A percentile compares a stretch with the other conserved stretches of the same genome.
These are phyloP conservation scores for Netelia virgata DNA, from an alignment of 2,888 invertebrate genomes.

Conservation along the genomic window DNA sequence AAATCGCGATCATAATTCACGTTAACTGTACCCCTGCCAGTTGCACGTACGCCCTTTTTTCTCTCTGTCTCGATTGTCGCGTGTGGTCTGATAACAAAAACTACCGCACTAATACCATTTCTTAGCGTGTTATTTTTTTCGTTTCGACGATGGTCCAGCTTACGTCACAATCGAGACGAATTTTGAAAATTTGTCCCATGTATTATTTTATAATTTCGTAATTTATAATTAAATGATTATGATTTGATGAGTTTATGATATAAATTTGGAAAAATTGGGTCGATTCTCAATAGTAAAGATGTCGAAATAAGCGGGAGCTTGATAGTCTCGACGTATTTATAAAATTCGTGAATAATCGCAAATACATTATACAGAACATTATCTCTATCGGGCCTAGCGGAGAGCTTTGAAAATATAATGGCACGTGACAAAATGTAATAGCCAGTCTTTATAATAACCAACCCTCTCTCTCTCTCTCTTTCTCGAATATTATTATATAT, in stretches of 20 bases:
- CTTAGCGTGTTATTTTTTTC: background rate
- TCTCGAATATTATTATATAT: slow-evolving; percentile 58
- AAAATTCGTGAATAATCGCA: slow-evolving; percentile 23
- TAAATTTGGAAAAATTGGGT: background rate
- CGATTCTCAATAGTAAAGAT: background rate
- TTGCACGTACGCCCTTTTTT: slow-evolving; percentile 75
- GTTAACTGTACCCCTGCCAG: slow-evolving; percentile 76
- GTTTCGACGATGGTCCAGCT: slow-evolving; percentile 3
- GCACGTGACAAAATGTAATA: slow-evolving; percentile 75
- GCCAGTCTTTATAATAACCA: slow-evolving; percentile 63
- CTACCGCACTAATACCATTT: slow-evolving; percentile 31
- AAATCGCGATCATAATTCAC: slow-evolving; percentile 81
- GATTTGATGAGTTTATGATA: background rate
- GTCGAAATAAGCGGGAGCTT: background rate
- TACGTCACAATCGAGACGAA: slow-evolving; percentile 1
- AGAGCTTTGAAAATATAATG: slow-evolving; percentile 62
- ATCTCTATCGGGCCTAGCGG: slow-evolving; percentile 7
- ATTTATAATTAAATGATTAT: background rate
- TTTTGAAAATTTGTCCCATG: too few relatives aligned
- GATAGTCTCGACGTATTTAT: background rate
- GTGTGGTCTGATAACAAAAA: slow-evolving; percentile 50
- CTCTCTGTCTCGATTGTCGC: slow-evolving; percentile 44
- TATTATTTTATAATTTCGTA: background rate
- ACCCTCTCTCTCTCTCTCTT: slow-evolving; percentile 28
- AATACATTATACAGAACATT: background rate